phyloP scores from a whole-genome alignment of 1,140 invertebrate species.

The Zaprionus nigranus region DNA sequence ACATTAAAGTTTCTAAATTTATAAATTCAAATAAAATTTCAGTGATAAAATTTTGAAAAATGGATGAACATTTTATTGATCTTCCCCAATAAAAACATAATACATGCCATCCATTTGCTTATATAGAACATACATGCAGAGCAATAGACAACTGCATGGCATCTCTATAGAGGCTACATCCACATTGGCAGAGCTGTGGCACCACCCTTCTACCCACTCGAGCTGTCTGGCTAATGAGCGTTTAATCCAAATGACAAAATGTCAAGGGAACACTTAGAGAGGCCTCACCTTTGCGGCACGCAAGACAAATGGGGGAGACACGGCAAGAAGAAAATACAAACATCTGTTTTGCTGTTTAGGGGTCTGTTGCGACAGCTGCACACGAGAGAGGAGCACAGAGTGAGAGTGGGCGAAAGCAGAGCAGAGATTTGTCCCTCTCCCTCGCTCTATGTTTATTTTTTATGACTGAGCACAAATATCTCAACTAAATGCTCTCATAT shows the following conservation, averaged over 20 bases:
- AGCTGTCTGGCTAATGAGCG: conserved; percentile 41
- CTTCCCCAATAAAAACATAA: neutral
- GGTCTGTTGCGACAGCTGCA: conserved; percentile 25
- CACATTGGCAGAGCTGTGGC: conserved; percentile 10
- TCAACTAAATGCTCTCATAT: neutral
- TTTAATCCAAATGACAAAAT: conserved; percentile 52
- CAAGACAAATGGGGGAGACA: conserved; percentile 11
- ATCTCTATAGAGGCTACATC: neutral
- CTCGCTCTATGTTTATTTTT: conserved; percentile 16
- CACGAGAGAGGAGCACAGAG: neutral
- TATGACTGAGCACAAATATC: conserved; percentile 14
- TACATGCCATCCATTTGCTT: neutral
- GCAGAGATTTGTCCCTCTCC: conserved; percentile 5
- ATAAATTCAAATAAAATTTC: neutral
- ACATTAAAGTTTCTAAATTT: too few relatives aligned
- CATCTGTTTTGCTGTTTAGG: conserved; percentile 36
- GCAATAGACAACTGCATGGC: neutral
- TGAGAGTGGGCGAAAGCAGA: neutral
- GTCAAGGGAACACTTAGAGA: conserved; percentile 52
- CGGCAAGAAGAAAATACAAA: conserved; percentile 38
- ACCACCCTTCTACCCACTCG: conserved; percentile 3
- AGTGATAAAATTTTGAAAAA: too few relatives aligned
- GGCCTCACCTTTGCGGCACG: conserved; percentile 26
- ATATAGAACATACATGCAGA: neutral
- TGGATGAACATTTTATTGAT: neutral